Conservation (phyloP, 2,888 invertebrate species). For the Eulithis prunata region DNA sequence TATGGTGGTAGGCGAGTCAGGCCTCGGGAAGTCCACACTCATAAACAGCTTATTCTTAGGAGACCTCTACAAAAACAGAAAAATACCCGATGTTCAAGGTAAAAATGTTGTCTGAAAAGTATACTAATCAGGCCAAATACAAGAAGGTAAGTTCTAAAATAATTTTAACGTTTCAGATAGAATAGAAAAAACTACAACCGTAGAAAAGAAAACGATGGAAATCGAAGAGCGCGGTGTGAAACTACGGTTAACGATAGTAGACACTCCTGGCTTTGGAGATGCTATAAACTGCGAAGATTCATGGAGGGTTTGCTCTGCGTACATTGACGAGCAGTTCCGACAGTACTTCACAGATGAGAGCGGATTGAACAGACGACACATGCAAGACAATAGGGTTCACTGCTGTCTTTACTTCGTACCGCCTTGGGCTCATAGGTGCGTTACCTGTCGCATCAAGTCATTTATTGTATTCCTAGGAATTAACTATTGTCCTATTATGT, state of each 20-base stretch:
- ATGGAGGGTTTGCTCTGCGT: slow-evolving; percentile 95
- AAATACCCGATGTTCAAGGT: slow-evolving; percentile 89
- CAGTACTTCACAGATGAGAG: slow-evolving; percentile 96
- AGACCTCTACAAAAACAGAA: slow-evolving; percentile 95
- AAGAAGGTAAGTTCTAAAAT: background rate
- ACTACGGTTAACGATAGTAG: slow-evolving; percentile 94
- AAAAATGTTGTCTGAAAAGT: background rate
- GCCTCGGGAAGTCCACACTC: slow-evolving; percentile 96
- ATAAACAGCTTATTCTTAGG: slow-evolving; percentile 97
- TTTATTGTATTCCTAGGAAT: slow-evolving; percentile 18
- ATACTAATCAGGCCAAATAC: background rate
- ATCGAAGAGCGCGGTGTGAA: slow-evolving; percentile 97
- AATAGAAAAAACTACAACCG: slow-evolving; percentile 88
- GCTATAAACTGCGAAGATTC: slow-evolving; percentile 97
- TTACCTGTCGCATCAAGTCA: slow-evolving; percentile 24
- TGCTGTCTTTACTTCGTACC: slow-evolving; percentile 98
- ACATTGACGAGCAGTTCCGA: slow-evolving; percentile 95
- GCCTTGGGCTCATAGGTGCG: slow-evolving; percentile 96
- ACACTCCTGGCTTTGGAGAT: slow-evolving; percentile 98
- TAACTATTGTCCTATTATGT: slow-evolving; percentile 34
- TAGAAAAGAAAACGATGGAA: slow-evolving; percentile 94
- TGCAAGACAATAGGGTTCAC: slow-evolving; percentile 97
- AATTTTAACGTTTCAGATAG: slow-evolving; percentile 73
- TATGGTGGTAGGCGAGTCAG: slow-evolving; percentile 98
- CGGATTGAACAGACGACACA: slow-evolving; percentile 96